phyloP scores from a whole-genome alignment of 2,888 invertebrate species.

The Herminia tarsipennalis region DNA sequence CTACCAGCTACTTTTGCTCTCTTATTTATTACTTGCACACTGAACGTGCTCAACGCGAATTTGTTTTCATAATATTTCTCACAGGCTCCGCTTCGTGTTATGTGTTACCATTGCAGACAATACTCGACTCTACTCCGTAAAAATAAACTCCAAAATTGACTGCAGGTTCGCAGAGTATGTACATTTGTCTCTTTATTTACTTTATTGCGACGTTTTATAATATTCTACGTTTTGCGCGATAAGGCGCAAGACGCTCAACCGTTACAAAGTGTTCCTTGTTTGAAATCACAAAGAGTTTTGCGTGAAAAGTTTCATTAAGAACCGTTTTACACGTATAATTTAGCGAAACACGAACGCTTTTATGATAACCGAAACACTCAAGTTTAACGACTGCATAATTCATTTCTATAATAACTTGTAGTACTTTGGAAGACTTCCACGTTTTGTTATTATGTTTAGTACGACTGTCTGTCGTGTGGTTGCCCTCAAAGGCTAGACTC shows the following conservation, averaged over 20 bases:
- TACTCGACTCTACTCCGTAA: conserved; percentile 46
- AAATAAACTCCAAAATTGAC: conserved; percentile 51
- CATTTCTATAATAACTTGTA: neutral
- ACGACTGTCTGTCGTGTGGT: conserved; percentile 2
- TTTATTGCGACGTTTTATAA: conserved; percentile 84
- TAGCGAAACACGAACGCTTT: conserved; percentile 2
- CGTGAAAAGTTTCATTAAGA: conserved; percentile 32
- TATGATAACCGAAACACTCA: conserved; percentile 2
- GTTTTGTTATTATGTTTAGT: neutral
- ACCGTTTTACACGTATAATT: conserved; percentile 12
- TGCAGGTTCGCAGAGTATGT: conserved; percentile 49
- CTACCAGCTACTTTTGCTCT: conserved; percentile 67
- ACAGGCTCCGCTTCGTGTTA: conserved; percentile 60
- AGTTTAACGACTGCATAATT: conserved; percentile 1
- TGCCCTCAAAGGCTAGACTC: conserved; percentile 8
- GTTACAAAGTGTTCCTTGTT: conserved; percentile 71
- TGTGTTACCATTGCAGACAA: conserved; percentile 50
- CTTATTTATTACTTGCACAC: conserved; percentile 82
- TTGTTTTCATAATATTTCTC: conserved; percentile 85
- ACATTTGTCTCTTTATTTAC: conserved; percentile 81
- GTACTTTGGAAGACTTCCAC: neutral
- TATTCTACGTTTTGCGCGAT: conserved; percentile 77
- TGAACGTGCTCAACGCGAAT: conserved; percentile 83
- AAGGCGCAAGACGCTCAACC: conserved; percentile 73
- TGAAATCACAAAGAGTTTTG: conserved; percentile 55